phyloP scores from a whole-genome alignment of 2,113 vertebrate species.

The Odocoileus hemionus region DNA sequence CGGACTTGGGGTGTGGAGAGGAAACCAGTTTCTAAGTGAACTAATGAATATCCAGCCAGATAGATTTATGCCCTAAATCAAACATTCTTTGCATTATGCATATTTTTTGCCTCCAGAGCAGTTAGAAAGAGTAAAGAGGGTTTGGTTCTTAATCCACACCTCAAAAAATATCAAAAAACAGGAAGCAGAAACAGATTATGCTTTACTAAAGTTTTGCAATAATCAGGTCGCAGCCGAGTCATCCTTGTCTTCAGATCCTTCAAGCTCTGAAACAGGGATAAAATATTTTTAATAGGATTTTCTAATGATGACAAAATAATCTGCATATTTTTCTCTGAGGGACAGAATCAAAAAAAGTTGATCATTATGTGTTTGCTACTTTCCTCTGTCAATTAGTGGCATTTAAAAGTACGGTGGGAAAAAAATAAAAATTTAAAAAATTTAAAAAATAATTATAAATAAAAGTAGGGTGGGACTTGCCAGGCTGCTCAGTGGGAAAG shows the following conservation, averaged over 20 bases:
- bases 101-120: not conserved
- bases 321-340: not conserved
- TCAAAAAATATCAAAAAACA: not conserved
- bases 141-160: not conserved
- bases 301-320: not conserved
- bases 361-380: not conserved
- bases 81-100: not conserved
- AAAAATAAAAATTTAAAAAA: no score
- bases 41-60: accelerated
- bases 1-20: accelerated
- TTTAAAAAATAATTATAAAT: no score
- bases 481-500: not conserved
- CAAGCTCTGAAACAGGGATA: not conserved
- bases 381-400: not conserved
- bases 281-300: not conserved
- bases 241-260: no score
- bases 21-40: not conserved
- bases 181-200: not conserved
- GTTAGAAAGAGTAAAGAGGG: not conserved
- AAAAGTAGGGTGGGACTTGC: not conserved
- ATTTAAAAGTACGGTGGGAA: not conserved
- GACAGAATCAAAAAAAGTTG: not conserved
- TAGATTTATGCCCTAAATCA: not conserved
- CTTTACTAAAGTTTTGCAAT: not conserved
- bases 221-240: not conserved